Percentiles rank a stretch among this genome's conserved stretches.
These are phyloP conservation scores for Muscicapa comitata DNA, from an alignment of 2,797 vertebrate genomes.

Conservation along the genomic window DNA sequence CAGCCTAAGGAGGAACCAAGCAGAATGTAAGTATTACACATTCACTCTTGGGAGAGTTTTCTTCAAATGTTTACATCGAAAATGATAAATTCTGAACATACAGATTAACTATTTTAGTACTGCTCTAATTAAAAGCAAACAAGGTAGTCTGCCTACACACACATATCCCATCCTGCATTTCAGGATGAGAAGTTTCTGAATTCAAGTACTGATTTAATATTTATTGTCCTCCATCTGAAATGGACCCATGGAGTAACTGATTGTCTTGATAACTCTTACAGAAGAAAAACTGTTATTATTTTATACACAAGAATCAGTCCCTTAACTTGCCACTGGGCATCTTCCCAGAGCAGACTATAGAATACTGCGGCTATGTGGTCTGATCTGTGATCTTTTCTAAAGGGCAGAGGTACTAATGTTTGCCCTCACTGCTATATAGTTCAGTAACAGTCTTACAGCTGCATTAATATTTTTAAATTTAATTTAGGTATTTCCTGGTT, in stretches of 20 bases:
- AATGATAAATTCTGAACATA: neutral
- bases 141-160: neutral
- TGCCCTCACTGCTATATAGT: neutral
- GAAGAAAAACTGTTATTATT: neutral
- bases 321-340: neutral
- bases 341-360: neutral
- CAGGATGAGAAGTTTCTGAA: neutral
- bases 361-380: neutral
- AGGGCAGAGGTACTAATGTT: neutral
- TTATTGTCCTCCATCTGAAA: neutral
- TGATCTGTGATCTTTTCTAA: neutral
- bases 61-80: conserved; percentile 1
- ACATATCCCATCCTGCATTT: neutral
- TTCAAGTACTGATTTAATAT: neutral
- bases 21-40: neutral
- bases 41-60: neutral
- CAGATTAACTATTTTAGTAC: neutral
- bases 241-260: neutral
- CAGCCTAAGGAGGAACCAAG: neutral
- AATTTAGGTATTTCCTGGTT: neutral
- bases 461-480: neutral
- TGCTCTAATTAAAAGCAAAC: neutral
- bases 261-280: neutral
- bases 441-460: neutral
- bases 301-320: neutral